Conservation (phyloP, 2,888 invertebrate genomes). For the Aphidoletes aphidimyza region DNA sequence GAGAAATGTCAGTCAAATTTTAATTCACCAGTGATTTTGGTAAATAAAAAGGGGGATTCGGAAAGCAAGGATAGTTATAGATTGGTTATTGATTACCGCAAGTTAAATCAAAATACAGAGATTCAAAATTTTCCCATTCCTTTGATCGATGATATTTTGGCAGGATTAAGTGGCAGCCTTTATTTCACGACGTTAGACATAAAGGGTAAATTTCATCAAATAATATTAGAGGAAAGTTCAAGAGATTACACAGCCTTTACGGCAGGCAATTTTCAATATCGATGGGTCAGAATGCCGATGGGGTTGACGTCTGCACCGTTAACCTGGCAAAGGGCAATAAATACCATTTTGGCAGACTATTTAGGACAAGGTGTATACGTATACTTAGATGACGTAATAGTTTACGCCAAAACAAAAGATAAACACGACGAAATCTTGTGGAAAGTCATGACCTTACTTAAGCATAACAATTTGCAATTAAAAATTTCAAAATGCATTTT, state of each 20-base stretch:
- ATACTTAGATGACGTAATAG: slow-evolving; percentile 50
- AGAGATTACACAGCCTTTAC: slow-evolving; percentile 6
- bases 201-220: slow-evolving; percentile 4
- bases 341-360: background rate
- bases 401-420: no score
- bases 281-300: background rate
- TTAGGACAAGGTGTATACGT: slow-evolving; percentile 27
- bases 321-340: background rate
- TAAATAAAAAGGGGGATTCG: background rate
- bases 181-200: slow-evolving; percentile 30
- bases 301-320: background rate
- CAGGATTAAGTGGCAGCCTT: background rate
- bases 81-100: slow-evolving; percentile 5
- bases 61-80: background rate
- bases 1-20: background rate
- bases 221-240: background rate
- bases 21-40: background rate
- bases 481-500: slow-evolving; percentile 59
- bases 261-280: background rate
- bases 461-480: slow-evolving; percentile 58
- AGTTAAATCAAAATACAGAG: background rate
- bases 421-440: slow-evolving; percentile 57
- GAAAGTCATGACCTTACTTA: slow-evolving; percentile 58
- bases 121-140: slow-evolving; percentile 17
- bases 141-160: slow-evolving; percentile 23